Conservation (phyloP, 2,113 vertebrate species). For the Boleophthalmus pectinirostris region DNA sequence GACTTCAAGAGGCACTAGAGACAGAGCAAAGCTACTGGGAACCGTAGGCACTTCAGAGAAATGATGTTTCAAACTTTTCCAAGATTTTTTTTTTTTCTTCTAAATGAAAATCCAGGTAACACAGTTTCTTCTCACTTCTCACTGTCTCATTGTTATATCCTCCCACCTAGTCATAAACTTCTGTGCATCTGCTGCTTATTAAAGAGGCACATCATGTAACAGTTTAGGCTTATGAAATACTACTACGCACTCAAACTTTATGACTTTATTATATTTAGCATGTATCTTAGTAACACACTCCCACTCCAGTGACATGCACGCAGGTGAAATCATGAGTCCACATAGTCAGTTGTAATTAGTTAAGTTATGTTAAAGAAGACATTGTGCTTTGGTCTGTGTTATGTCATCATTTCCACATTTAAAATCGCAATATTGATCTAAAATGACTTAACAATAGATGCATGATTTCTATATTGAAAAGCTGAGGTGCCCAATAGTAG, state of each 20-base stretch:
- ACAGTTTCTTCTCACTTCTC: neutral
- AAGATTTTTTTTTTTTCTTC: neutral
- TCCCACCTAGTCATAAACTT: constrained; percentile 1
- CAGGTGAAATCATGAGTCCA: neutral
- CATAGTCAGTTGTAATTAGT: too few species aligned
- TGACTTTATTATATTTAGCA: neutral
- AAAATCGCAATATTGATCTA: too few species aligned
- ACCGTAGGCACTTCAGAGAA: neutral
- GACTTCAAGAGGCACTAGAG: neutral
- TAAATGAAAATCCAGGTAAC: neutral
- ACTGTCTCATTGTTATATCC: neutral
- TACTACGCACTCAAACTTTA: neutral
- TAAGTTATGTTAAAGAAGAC: too few species aligned
- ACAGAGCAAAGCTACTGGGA: neutral
- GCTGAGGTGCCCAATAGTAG: too few species aligned
- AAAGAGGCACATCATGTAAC: constrained; percentile 4
- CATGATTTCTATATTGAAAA: too few species aligned
- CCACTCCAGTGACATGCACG: neutral
- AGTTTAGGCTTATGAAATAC: neutral
- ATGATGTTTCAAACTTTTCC: constrained; percentile 7
- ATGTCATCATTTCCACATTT: too few species aligned
- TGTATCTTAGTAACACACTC: constrained; percentile 1
- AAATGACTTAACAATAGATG: too few species aligned
- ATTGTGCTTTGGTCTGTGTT: too few species aligned
- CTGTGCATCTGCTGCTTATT: constrained; percentile 7